Conservation (phyloP, 1,140 invertebrate genomes). For the Brachionus koreanus region DNA sequence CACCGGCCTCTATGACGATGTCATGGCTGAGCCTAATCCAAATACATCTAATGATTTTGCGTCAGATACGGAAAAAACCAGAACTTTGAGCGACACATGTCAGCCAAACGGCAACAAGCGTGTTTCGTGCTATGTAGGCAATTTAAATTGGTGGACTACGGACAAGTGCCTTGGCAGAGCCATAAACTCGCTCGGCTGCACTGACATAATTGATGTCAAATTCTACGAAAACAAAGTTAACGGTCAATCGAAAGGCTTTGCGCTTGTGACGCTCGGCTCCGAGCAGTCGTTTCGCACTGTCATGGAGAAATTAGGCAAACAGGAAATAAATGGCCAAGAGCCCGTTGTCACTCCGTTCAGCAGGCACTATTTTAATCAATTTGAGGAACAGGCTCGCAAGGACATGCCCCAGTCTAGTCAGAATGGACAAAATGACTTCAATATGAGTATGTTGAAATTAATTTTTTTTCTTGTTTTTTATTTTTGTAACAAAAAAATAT, state of each 20-base stretch:
- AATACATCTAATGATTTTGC: not conserved
- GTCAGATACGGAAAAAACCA: not conserved
- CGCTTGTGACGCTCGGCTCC: constrained; percentile 82
- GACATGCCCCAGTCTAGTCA: constrained; percentile 45
- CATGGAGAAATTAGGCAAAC: constrained; percentile 86
- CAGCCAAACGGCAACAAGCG: not conserved
- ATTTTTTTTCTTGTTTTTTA: not conserved
- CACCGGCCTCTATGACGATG: constrained; percentile 31
- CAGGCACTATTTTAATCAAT: constrained; percentile 75
- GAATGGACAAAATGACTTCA: constrained; percentile 29
- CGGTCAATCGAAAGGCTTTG: constrained; percentile 97
- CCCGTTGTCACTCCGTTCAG: constrained; percentile 90
- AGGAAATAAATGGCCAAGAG: constrained; percentile 87
- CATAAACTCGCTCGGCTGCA: constrained; percentile 77
- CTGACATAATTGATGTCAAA: constrained; percentile 92
- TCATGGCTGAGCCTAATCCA: constrained; percentile 8
- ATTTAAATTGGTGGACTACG: constrained; percentile 73
- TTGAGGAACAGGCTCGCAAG: constrained; percentile 61
- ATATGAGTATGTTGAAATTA: constrained; percentile 43
- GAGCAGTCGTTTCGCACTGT: constrained; percentile 82
- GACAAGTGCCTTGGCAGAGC: constrained; percentile 89
- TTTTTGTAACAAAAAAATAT: constrained; percentile 8
- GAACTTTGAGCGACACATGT: not conserved
- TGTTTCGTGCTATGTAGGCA: constrained; percentile 26
- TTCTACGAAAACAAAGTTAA: constrained; percentile 99